These are phyloP conservation scores for Hozukius guyotensis DNA, from an alignment of 2,797 vertebrate species.

Conservation along the genomic window DNA sequence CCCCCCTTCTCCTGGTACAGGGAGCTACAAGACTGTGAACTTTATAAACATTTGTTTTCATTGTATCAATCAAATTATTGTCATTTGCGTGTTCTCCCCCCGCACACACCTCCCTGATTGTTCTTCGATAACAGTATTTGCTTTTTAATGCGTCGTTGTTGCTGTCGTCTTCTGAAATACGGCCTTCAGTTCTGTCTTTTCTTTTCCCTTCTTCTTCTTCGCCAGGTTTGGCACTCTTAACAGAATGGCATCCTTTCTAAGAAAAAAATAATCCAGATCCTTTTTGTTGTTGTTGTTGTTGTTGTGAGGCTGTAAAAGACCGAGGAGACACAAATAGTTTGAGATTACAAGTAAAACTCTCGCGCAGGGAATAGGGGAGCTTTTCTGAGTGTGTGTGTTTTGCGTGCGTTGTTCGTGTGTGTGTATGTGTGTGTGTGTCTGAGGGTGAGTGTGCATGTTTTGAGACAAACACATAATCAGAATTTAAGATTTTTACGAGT, in stretches of 20 bases:
- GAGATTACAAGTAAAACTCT: slow-evolving; percentile 66
- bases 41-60: slow-evolving; percentile 66
- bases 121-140: slow-evolving; percentile 81
- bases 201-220: not conserved
- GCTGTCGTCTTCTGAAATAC: slow-evolving; percentile 37
- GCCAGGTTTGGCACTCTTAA: slow-evolving; percentile 22
- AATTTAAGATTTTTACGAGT: slow-evolving; percentile 73
- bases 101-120: slow-evolving; percentile 38
- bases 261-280: slow-evolving; percentile 2
- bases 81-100: slow-evolving; percentile 23
- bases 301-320: slow-evolving; percentile 73
- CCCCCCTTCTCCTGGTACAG: slow-evolving; percentile 33
- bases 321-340: slow-evolving; percentile 48
- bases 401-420: slow-evolving; percentile 15
- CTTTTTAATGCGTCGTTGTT: slow-evolving; percentile 49
- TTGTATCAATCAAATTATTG: slow-evolving; percentile 63
- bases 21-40: slow-evolving; percentile 84
- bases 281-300: slow-evolving; percentile 33
- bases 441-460: slow-evolving; percentile 56
- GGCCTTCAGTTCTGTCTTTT: slow-evolving; percentile 46
- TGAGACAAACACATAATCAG: slow-evolving; percentile 72
- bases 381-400: slow-evolving; percentile 48
- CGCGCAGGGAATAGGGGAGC: slow-evolving; percentile 68
- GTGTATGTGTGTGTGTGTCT: slow-evolving; percentile 23
- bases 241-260: slow-evolving; percentile 9